A percentile compares a stretch with the other conserved stretches of the same genome.
These are phyloP conservation scores for Butorides virescens DNA, from an alignment of 2,113 vertebrate species.

Conservation along the genomic window DNA sequence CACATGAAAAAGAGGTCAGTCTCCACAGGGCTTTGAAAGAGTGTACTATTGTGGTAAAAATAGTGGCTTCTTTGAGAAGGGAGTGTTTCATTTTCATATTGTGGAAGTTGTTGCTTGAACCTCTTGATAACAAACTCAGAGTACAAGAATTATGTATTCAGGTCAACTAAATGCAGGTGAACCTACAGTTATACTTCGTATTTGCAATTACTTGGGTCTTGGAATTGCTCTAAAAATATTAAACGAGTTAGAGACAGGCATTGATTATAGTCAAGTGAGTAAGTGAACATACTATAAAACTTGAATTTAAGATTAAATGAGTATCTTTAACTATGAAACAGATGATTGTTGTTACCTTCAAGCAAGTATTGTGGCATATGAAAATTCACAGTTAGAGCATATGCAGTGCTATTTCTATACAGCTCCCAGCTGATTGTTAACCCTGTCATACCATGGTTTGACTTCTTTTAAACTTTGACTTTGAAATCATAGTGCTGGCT, in stretches of 20 bases:
- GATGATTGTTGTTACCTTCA: neutral
- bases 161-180: neutral
- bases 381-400: neutral
- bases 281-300: neutral
- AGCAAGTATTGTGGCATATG: neutral
- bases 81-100: neutral
- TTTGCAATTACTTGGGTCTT: neutral
- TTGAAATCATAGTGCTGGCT: neutral
- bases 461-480: neutral
- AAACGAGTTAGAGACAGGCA: neutral
- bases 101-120: neutral
- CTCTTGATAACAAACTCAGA: neutral
- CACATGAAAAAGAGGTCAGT: conserved; percentile 4
- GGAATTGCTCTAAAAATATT: neutral
- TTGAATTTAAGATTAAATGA: neutral
- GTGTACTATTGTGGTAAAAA: conserved; percentile 1
- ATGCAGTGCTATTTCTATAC: neutral
- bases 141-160: neutral
- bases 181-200: neutral
- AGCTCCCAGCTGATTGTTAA: neutral
- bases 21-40: neutral
- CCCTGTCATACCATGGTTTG: neutral
- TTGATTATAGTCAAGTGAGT: neutral
- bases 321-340: neutral
- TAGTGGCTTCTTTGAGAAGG: conserved; percentile 8